These are phyloP conservation scores for Acinonyx jubatus DNA, from an alignment of 2,113 vertebrate genomes.

Conservation along the genomic window DNA sequence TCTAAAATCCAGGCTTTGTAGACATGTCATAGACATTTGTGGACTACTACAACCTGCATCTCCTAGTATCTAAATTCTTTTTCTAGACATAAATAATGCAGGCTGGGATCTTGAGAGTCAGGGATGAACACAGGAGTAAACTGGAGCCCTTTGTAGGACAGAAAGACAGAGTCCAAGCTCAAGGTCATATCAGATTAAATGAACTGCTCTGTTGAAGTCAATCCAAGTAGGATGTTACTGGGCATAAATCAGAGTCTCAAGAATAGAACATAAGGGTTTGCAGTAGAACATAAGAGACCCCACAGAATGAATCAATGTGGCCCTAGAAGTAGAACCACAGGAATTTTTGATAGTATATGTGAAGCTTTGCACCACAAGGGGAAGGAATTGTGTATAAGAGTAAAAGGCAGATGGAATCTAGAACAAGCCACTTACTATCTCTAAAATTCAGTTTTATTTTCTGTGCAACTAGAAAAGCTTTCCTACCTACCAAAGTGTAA, in stretches of 20 bases:
- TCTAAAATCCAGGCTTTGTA: neutral
- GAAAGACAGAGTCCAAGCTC: neutral
- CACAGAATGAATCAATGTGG: neutral
- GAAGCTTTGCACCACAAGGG: neutral
- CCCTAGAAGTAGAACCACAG: neutral
- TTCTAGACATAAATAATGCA: neutral
- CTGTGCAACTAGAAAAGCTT: neutral
- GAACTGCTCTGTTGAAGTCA: neutral
- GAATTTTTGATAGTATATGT: neutral
- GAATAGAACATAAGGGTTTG: neutral
- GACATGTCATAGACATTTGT: neutral
- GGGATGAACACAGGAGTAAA: neutral
- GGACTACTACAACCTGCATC: neutral
- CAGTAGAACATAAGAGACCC: neutral
- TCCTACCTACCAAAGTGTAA: neutral
- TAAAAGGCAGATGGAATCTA: neutral
- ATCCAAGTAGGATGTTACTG: neutral
- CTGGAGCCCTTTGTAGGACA: neutral
- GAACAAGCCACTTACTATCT: neutral
- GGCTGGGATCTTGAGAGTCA: neutral
- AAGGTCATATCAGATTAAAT: neutral
- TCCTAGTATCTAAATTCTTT: neutral
- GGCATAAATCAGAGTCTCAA: neutral
- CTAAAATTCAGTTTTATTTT: neutral
- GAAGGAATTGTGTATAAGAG: neutral